phyloP scores from a whole-genome alignment of 2,113 vertebrate species.

The Anarhynchus alexandrinus region DNA sequence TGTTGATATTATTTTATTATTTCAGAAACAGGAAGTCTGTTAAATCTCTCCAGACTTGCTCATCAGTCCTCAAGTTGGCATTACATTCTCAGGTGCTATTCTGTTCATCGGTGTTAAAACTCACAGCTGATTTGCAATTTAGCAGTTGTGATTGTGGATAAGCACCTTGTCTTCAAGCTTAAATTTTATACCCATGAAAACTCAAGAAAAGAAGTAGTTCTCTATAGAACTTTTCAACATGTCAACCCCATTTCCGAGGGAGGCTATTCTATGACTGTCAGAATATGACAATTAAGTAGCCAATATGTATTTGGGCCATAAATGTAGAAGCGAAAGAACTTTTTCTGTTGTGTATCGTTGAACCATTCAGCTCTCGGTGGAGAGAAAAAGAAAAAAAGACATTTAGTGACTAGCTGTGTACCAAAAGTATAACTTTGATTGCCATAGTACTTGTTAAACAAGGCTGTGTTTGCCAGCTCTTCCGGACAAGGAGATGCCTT shows the following conservation, averaged over 20 bases:
- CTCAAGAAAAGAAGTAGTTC: background rate
- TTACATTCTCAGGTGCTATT: background rate
- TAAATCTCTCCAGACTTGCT: background rate
- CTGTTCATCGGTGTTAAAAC: background rate
- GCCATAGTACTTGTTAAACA: background rate
- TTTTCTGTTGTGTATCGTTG: background rate
- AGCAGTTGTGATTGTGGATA: background rate
- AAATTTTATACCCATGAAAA: background rate
- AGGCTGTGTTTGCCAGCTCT: background rate
- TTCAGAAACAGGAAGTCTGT: background rate
- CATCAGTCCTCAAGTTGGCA: background rate
- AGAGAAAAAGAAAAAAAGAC: background rate
- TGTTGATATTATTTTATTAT: background rate
- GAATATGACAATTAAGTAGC: background rate
- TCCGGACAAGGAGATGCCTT: background rate
- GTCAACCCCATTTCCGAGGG: background rate
- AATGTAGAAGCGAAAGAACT: background rate
- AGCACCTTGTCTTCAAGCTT: background rate
- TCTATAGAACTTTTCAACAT: background rate
- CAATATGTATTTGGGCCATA: background rate
- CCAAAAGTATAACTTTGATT: background rate
- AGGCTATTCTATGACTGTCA: background rate
- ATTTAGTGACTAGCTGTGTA: background rate
- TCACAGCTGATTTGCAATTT: background rate
- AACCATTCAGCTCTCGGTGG: background rate